These are phyloP conservation scores for Aplysia californica DNA, from an alignment of 1,140 invertebrate species.

Conservation along the genomic window DNA sequence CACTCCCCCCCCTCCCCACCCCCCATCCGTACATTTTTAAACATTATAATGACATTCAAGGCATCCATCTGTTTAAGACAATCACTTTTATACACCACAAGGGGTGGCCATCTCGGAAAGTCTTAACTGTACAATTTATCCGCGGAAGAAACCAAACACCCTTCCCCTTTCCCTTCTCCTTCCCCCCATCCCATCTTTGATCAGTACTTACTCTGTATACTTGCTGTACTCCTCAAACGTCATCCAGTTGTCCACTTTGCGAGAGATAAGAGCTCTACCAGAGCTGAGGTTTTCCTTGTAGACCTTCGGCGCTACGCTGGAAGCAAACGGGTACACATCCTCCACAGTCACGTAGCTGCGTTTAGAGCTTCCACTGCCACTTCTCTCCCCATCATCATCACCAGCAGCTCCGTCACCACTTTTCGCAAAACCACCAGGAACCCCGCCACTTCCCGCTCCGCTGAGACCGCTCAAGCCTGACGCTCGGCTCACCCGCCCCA, in stretches of 20 bases:
- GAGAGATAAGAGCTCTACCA: slow-evolving; percentile 52
- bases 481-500: not conserved
- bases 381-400: not conserved
- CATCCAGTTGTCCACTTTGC: slow-evolving; percentile 62
- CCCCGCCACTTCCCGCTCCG: not conserved
- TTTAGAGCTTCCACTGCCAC: not conserved
- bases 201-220: slow-evolving; percentile 58
- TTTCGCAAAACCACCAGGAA: not conserved
- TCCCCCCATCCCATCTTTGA: no score
- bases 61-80: no score
- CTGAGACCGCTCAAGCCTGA: no score
- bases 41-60: no score
- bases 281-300: slow-evolving; percentile 56
- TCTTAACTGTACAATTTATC: no score
- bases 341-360: not conserved
- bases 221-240: slow-evolving; percentile 63
- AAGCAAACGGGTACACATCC: slow-evolving; percentile 42
- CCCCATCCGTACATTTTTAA: no score
- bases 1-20: no score
- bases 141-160: no score
- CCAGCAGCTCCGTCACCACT: not conserved
- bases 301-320: slow-evolving; percentile 34
- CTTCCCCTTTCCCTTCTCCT: no score
- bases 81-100: no score
- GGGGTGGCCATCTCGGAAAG: no score